Percentiles rank a stretch among this genome's conserved stretches.
These are phyloP conservation scores for Diaprepes abbreviatus DNA, from an alignment of 2,888 invertebrate species.

Conservation along the genomic window DNA sequence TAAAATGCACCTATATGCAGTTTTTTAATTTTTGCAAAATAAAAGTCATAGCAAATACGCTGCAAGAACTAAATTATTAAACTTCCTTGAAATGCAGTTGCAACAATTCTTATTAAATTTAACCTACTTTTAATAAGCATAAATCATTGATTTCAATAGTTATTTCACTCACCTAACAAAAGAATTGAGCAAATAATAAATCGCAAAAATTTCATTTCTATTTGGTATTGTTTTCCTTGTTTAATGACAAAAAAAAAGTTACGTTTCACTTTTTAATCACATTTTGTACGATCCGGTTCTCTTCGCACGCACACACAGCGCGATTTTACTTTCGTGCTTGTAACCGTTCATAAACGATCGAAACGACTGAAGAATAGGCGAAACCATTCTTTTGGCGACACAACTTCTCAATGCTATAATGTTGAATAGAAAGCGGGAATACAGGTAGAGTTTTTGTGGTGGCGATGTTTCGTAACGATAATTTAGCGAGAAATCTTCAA, in stretches of 20 bases:
- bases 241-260: conserved; percentile 9
- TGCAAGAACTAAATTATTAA: no score
- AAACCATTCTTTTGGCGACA: conserved; percentile 33
- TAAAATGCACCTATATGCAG: no score
- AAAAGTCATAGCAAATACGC: no score
- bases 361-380: conserved; percentile 18
- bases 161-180: conserved; percentile 15
- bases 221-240: conserved; percentile 29
- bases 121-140: conserved; percentile 4
- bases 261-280: conserved; percentile 35
- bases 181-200: conserved; percentile 37
- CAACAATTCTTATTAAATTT: neutral
- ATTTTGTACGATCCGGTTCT: conserved; percentile 40
- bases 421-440: conserved; percentile 41
- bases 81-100: neutral
- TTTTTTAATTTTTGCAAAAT: neutral
- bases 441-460: conserved; percentile 33
- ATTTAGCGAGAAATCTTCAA: neutral
- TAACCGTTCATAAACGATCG: neutral
- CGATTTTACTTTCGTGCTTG: conserved; percentile 40
- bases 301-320: conserved; percentile 19
- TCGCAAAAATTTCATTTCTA: conserved; percentile 17
- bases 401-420: conserved; percentile 28
- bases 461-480: neutral
- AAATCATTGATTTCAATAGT: no score